phyloP scores from a whole-genome alignment of 2,113 vertebrate genomes.

The Amphiprion percula region DNA sequence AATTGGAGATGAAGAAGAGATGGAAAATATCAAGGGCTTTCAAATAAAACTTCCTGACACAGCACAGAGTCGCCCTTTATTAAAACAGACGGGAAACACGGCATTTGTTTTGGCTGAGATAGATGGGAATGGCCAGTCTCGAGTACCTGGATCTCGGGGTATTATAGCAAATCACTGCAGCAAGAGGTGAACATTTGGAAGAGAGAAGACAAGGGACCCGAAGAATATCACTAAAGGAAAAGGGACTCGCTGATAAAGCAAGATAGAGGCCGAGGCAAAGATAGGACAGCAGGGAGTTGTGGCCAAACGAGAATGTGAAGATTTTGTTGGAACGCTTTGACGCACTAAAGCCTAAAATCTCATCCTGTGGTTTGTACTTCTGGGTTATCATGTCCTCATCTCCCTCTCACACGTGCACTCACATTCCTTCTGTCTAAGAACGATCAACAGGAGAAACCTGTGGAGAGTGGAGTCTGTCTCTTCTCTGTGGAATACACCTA shows the following conservation, averaged over 20 bases:
- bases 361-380: conserved; percentile 58
- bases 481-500: conserved; percentile 64
- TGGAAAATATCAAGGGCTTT: conserved; percentile 46
- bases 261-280: conserved; percentile 52
- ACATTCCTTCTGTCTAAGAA: conserved; percentile 55
- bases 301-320: conserved; percentile 51
- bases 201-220: conserved; percentile 17
- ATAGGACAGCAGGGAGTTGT: conserved; percentile 44
- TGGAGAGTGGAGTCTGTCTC: conserved; percentile 33
- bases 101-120: conserved; percentile 76
- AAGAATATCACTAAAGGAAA: conserved; percentile 48
- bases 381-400: conserved; percentile 73
- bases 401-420: conserved; percentile 31
- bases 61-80: conserved; percentile 59
- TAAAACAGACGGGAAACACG: conserved; percentile 64
- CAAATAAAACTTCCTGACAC: conserved; percentile 52
- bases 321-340: conserved; percentile 60
- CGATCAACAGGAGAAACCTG: conserved; percentile 28
- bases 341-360: conserved; percentile 53
- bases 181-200: conserved; percentile 21
- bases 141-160: conserved; percentile 42
- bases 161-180: conserved; percentile 24
- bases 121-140: conserved; percentile 47
- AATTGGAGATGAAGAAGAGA: neutral
- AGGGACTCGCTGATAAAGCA: conserved; percentile 44